Evolutionary conservation across 2,113 vertebrate genomes (phyloP), one percentile per base, ranked within the genome.

Genomic region (Struthio camelus): DNA sequence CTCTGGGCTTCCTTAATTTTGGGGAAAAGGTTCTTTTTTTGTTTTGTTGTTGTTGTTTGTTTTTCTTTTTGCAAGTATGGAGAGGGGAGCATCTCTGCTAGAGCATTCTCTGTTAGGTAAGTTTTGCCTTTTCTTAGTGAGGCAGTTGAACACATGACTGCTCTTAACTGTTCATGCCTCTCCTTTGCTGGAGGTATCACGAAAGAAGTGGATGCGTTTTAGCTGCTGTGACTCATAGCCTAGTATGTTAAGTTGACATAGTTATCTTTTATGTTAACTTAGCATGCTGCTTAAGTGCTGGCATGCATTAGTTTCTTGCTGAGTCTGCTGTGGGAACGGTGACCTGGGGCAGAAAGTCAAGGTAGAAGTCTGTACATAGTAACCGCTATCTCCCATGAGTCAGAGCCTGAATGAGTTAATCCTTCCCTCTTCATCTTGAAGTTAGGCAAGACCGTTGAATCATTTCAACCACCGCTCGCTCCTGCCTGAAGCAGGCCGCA

Each of bases 51-150:
- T n/a, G 12, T 34, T 34, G 3, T 4, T 61, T 61, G 18, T 19
- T 19, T 48, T 25, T 11, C 1, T 54, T 67, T 34, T 48, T 18
- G 1, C 7, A 15, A 10, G 3, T 13, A 0, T 25, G 9, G 16
- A 27, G 14, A 38, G 38, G 4, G 9, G 16, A 27, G 1, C 36
- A 11, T 6, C 23, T 0, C 0, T 19, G n/a, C 64, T 9, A 15
- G 56, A 19, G 30, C 30, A 3, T 54, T 10, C 24, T 11, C 8
- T 22, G 10, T 5, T 9, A 42, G 34, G 11, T 25, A 4, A 48
- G 25, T 16, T 86, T 59, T 73, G 28, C 40, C 46, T 62, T 53
- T 48, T 34, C n/a, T 27, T 7, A 3, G 11, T 9, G 54, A 17
- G 32, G 23, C 53, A 1, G 59, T 76, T 13, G 27, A 28, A 10